Conservation (phyloP, 2,113 vertebrate genomes). For the Pelvicachromis taeniatus region DNA sequence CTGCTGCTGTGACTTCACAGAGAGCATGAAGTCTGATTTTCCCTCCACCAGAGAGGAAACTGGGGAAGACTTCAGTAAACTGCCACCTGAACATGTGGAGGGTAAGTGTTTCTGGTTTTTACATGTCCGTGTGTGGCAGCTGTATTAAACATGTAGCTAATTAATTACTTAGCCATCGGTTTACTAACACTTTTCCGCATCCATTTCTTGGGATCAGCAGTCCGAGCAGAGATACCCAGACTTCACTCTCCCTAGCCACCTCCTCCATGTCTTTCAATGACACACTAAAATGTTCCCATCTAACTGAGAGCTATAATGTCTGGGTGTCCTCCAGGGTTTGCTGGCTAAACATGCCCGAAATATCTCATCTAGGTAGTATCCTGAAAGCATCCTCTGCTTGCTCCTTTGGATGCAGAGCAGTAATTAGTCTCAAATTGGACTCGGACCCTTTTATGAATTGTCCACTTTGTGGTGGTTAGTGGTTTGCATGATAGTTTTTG, state of each 20-base stretch:
- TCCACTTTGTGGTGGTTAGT: background rate
- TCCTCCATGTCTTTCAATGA: background rate
- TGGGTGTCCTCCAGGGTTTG: background rate
- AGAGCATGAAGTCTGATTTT: constrained; percentile 13
- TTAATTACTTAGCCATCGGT: background rate
- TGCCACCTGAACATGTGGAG: constrained; percentile 25
- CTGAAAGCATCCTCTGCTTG: background rate
- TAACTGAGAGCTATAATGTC: background rate
- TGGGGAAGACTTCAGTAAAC: constrained; percentile 51
- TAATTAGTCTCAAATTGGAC: background rate
- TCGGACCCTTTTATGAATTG: background rate
- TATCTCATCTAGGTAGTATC: background rate
- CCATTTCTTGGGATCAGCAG: background rate
- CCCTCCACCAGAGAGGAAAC: background rate
- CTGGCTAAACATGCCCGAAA: background rate
- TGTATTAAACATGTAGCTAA: background rate
- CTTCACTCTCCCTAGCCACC: background rate
- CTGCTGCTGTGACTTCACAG: constrained; percentile 25
- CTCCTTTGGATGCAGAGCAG: background rate
- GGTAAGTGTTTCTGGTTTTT: constrained; percentile 39
- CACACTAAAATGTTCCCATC: background rate
- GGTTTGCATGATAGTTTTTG: background rate
- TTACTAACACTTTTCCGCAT: background rate
- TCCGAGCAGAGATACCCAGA: background rate
- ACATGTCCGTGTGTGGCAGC: background rate